A percentile compares a stretch with the other conserved stretches of the same genome.
These are phyloP conservation scores for Grus americana DNA, from an alignment of 2,113 vertebrate species.

Conservation along the genomic window DNA sequence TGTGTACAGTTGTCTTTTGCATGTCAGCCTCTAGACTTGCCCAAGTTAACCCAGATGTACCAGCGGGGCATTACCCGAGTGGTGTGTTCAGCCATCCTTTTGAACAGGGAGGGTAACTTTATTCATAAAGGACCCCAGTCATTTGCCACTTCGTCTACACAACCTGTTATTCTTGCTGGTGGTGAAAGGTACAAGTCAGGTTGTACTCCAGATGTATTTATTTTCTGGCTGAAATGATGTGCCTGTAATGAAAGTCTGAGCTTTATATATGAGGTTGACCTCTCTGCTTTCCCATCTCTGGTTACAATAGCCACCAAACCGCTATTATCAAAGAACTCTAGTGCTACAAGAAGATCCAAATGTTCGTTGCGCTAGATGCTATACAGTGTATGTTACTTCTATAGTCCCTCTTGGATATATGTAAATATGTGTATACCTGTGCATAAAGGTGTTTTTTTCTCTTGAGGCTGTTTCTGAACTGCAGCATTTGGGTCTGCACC, in stretches of 20 bases:
- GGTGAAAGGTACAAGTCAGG: background rate
- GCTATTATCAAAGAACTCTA: background rate
- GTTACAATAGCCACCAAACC: background rate
- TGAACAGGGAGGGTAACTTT: background rate
- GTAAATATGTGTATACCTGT: background rate
- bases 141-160: background rate
- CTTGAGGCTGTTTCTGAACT: background rate
- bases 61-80: background rate
- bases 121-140: background rate
- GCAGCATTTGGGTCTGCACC: background rate
- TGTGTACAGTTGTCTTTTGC: background rate
- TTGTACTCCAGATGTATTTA: background rate
- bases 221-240: background rate
- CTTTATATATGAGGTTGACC: background rate
- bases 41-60: background rate
- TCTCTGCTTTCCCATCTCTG: background rate
- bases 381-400: background rate
- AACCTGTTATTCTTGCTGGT: background rate
- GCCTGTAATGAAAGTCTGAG: background rate
- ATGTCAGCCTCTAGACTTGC: background rate
- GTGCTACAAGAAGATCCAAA: background rate
- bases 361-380: background rate
- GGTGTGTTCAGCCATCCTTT: background rate
- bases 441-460: background rate
- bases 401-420: background rate